Conservation (phyloP, 2,797 vertebrate species). For the Luscinia luscinia region DNA sequence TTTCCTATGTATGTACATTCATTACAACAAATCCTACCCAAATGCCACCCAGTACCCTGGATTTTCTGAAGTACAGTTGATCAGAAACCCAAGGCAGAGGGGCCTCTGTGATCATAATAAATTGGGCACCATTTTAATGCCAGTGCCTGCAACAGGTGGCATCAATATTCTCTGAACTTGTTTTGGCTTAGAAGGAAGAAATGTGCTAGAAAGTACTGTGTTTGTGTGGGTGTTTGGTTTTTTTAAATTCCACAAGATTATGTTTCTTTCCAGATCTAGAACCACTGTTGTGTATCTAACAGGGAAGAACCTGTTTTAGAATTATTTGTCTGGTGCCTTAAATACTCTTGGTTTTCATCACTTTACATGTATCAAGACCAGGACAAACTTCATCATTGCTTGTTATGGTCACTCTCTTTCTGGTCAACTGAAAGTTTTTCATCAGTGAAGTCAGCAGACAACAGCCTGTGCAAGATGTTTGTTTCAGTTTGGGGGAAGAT, state of each 20-base stretch:
- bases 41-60: neutral
- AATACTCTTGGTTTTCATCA: neutral
- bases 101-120: neutral
- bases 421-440: neutral
- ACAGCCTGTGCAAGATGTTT: neutral
- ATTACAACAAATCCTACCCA: neutral
- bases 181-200: neutral
- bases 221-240: neutral
- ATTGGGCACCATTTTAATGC: neutral
- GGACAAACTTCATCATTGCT: neutral
- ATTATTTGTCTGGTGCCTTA: neutral
- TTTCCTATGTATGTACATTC: neutral
- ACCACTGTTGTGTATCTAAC: neutral
- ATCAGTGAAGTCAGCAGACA: neutral
- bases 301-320: neutral
- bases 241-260: neutral
- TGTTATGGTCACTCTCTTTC: neutral
- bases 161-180: neutral
- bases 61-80: neutral
- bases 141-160: neutral
- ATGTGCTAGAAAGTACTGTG: neutral
- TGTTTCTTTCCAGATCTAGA: neutral
- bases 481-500: neutral
- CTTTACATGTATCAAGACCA: neutral
- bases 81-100: neutral